phyloP scores from a whole-genome alignment of 2,888 invertebrate genomes.

The Hydroisotoma schaefferi region DNA sequence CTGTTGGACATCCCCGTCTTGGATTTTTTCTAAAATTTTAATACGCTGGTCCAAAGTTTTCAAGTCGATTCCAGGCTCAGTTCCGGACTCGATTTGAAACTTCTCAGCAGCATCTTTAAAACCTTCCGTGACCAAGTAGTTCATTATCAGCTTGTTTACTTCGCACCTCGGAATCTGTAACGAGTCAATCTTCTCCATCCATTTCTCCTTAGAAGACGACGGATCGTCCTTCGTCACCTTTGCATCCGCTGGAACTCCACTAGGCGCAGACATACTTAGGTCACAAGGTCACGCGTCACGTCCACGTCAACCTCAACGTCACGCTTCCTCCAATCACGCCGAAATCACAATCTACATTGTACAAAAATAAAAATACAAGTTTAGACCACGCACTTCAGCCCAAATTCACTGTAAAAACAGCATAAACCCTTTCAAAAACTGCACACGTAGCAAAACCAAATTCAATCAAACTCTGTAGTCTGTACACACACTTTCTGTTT shows the following conservation, averaged over 20 bases:
- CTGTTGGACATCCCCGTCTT: conserved; percentile 85
- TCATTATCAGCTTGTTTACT: conserved; percentile 97
- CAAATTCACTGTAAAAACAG: too few relatives aligned
- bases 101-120: conserved; percentile 91
- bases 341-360: too few relatives aligned
- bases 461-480: too few relatives aligned
- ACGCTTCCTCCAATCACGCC: too few relatives aligned
- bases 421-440: too few relatives aligned
- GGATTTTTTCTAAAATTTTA: conserved; percentile 88
- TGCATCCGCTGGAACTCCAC: not conserved
- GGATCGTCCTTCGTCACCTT: conserved; percentile 26
- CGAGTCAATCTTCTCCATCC: conserved; percentile 67
- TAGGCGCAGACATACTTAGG: not conserved
- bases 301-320: too few relatives aligned
- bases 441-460: too few relatives aligned
- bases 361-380: too few relatives aligned
- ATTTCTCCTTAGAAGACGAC: conserved; percentile 62
- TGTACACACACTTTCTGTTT: too few relatives aligned
- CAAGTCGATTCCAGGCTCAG: conserved; percentile 70
- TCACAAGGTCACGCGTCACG: too few relatives aligned
- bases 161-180: conserved; percentile 81
- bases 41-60: conserved; percentile 87
- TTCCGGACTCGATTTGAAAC: conserved; percentile 90
- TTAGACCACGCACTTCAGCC: too few relatives aligned
- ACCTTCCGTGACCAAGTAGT: conserved; percentile 94